Evolutionary conservation across 1,140 invertebrate genomes (phyloP), one percentile per base, ranked within the genome.

Genomic region (Pseudomyrmex pallidus): DNA sequence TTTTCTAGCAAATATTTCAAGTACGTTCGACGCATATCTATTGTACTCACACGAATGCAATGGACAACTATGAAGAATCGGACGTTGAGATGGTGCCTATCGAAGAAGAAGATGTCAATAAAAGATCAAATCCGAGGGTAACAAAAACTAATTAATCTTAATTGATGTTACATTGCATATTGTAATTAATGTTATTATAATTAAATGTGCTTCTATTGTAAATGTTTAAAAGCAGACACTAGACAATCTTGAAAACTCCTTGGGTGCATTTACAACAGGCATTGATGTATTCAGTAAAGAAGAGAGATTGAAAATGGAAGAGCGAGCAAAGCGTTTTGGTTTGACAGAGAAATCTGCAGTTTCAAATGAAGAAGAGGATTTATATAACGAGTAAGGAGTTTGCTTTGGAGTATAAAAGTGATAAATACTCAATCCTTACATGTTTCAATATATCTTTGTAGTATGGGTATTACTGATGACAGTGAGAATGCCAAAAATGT

Each of bases 311-410:
- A 97, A 96, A 91, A 93, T 96, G 83, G 95, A 96, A 89, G 96
- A 97, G 89, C 94, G 96, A 90, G 96, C 96, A 0, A 96, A 96
- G 89, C 94, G 96, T 85, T 97, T 97, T 95, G 95, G 96, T 1
- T 88, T 97, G 52, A 95, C 95, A 3, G 93, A 94, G 50, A 95
- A 95, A 82, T 92, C 92, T 61, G 95, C 94, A 85, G 92, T 93
- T 25, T 93, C 93, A n/a, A 92, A 95, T 74, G 94, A 96, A 93
- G 94, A 96, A 54, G 94, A 96, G 91, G 94, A 95, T 66, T 92
- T 97, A 1, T 96, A 97, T 89, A 90, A 94, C 77, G 95, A 95
- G 95, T 95, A 54, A 86, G 57, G 2, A 8, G 61, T 85, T 35
- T 22, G 13, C 3, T 22, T 1, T 35, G 5, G 35, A 35, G 13